A percentile compares a stretch with the other conserved stretches of the same genome.
phyloP scores from a whole-genome alignment of 2,797 vertebrate species.

The Scleropages formosus region DNA sequence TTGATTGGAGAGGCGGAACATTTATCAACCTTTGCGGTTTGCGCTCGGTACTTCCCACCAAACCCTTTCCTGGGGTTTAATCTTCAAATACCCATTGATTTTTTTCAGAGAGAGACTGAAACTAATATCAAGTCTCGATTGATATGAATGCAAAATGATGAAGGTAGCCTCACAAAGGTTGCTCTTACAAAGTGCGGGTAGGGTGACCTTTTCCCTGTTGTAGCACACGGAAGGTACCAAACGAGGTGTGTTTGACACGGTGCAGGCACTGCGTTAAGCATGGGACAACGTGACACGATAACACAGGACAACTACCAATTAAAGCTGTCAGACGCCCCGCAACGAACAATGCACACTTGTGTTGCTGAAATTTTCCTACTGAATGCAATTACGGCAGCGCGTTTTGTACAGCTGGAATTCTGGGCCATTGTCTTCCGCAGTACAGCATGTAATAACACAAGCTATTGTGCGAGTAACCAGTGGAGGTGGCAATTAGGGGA shows the following conservation, averaged over 20 bases:
- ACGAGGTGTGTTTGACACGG: neutral
- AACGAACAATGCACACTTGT: conserved; percentile 53
- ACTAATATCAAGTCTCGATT: neutral
- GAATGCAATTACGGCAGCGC: conserved; percentile 59
- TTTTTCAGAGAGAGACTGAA: neutral
- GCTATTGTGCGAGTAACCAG: conserved; percentile 49
- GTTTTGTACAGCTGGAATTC: conserved; percentile 53
- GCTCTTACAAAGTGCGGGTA: conserved; percentile 21
- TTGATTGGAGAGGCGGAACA: neutral
- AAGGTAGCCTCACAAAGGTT: neutral
- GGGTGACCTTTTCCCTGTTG: conserved; percentile 12
- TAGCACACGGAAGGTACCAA: neutral
- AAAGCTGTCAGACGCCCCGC: conserved; percentile 60
- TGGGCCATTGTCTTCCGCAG: conserved; percentile 50
- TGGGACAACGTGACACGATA: conserved; percentile 59
- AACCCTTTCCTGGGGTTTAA: neutral
- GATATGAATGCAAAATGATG: neutral
- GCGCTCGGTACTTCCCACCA: neutral
- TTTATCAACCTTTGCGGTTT: neutral
- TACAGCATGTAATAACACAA: conserved; percentile 11
- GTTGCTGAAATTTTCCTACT: conserved; percentile 47
- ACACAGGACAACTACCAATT: conserved; percentile 70
- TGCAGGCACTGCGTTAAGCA: conserved; percentile 36
- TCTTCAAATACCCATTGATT: neutral
- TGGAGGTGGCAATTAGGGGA: conserved; percentile 35